A percentile compares a stretch with the other conserved stretches of the same genome.
These are phyloP conservation scores for Scolopax rusticola DNA, from an alignment of 2,797 vertebrate species.

Conservation along the genomic window DNA sequence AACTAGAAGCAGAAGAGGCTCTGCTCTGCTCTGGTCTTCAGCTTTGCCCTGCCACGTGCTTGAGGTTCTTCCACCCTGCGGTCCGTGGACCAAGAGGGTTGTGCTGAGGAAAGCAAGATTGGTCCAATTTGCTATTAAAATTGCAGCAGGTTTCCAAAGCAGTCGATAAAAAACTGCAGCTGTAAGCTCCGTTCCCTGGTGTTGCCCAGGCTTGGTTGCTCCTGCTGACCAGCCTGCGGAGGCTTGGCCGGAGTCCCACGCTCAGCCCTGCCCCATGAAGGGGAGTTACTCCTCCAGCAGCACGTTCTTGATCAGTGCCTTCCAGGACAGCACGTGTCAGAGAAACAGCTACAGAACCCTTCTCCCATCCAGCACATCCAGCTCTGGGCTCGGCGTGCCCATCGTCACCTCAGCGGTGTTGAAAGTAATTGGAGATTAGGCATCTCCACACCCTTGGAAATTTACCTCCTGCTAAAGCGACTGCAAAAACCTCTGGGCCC, in stretches of 20 bases:
- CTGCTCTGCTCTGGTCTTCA: not conserved
- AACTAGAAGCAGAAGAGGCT: not conserved
- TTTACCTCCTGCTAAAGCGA: not conserved
- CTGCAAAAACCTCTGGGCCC: not conserved
- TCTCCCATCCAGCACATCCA: not conserved
- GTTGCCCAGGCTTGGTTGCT: not conserved
- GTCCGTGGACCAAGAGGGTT: not conserved
- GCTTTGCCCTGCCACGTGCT: not conserved
- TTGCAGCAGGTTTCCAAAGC: conserved; percentile 14
- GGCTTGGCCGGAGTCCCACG: not conserved
- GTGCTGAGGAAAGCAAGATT: conserved; percentile 25
- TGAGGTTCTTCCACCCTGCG: not conserved
- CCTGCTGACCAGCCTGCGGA: conserved; percentile 2
- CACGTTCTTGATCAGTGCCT: not conserved
- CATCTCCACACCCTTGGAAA: not conserved
- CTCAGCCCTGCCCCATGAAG: not conserved
- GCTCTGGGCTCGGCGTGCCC: not conserved
- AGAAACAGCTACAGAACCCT: not conserved
- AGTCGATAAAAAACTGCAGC: conserved; percentile 57
- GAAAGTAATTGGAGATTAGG: not conserved
- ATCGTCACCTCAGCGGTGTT: not conserved
- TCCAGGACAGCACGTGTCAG: conserved; percentile 10
- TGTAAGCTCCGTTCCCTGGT: not conserved
- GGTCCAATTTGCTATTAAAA: not conserved
- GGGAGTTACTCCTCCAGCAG: not conserved